phyloP scores from a whole-genome alignment of 1,140 invertebrate species.

The Chrysoperla carnea region DNA sequence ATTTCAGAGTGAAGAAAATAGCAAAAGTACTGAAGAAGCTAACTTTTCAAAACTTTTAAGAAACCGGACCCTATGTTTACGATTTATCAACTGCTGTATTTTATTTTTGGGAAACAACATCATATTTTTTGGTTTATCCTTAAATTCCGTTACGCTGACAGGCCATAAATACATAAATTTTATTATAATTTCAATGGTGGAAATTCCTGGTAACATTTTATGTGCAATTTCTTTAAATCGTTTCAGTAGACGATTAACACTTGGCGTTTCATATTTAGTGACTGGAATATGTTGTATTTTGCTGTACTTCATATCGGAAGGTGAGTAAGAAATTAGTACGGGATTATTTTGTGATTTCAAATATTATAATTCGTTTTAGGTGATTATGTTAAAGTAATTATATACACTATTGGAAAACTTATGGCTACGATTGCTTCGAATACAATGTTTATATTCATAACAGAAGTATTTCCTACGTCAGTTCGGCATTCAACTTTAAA shows the following conservation, averaged over 20 bases:
- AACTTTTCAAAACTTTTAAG: constrained; percentile 11
- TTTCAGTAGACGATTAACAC: constrained; percentile 35
- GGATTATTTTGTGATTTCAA: too few species aligned
- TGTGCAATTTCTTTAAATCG: constrained; percentile 30
- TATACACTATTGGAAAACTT: constrained; percentile 33
- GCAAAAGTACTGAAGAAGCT: too few species aligned
- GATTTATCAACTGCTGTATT: constrained; percentile 27
- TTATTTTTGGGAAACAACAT: constrained; percentile 31
- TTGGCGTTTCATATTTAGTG: constrained; percentile 29
- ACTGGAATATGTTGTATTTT: constrained; percentile 21
- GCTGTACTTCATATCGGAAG: constrained; percentile 23
- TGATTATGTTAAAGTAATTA: constrained; percentile 3
- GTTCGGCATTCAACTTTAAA: constrained; percentile 24
- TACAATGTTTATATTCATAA: constrained; percentile 28
- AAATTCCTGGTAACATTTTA: constrained; percentile 32
- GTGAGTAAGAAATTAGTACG: too few species aligned
- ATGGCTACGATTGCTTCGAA: constrained; percentile 29
- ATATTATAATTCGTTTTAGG: too few species aligned
- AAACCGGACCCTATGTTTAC: constrained; percentile 21
- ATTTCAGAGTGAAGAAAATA: too few species aligned
- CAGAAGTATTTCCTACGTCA: constrained; percentile 31
- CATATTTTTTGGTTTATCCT: constrained; percentile 42
- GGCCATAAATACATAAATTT: constrained; percentile 32
- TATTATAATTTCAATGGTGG: constrained; percentile 27
- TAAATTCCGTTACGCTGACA: constrained; percentile 40